Base-by-base conservation (phyloP, 2,888 invertebrate genomes). In the Willowsia nigromaculata region DNA sequence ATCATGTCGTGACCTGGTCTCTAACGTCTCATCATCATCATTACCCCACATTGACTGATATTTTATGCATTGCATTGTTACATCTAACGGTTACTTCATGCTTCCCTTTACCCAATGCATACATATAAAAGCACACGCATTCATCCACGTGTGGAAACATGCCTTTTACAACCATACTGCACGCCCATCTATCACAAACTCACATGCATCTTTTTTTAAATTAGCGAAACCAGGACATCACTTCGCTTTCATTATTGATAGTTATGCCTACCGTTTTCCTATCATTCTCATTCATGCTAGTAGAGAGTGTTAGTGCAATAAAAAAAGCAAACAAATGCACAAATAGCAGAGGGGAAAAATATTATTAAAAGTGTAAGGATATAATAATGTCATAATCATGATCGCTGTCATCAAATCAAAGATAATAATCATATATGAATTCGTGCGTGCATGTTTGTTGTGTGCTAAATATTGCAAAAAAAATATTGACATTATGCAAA, bases 1-100 rank as follows among this genome's bases (percentile, higher is more conserved):
- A 88, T 88, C 88, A 80, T 84, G 84, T 88, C 84, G 84, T 88
- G 88, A 88, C 88, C 88, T 84, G 88, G 84, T 88, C 76, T 83
- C 78, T 40, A 78, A 74, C 82, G 76, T 76, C 83, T 82, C 82
- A 71, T 76, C 88, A 88, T 81, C 62, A 81, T 71, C 74, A 53
- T 84, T 88, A 88, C 84, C 84, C 88, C 84, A 88, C 65, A 88
- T 88, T 84, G 71, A 30, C 88, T 83, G 76, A 83, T 53, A 88
- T 87, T 84, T 84, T 82, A 59, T 76, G 74, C 76, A 88, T 83
- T 76, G 74, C 76, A 88, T 83, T 88, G 82, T 88, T 81, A 76
- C 76, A 50, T 76, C 27, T 53, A 76, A 13, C n/a, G 56, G 30
- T 84, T 84, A 53, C 68, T 84, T 84, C 83, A 84, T 71, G 53